These are phyloP conservation scores for Ellobius talpinus DNA, from an alignment of 2,113 vertebrate species.

Conservation along the genomic window DNA sequence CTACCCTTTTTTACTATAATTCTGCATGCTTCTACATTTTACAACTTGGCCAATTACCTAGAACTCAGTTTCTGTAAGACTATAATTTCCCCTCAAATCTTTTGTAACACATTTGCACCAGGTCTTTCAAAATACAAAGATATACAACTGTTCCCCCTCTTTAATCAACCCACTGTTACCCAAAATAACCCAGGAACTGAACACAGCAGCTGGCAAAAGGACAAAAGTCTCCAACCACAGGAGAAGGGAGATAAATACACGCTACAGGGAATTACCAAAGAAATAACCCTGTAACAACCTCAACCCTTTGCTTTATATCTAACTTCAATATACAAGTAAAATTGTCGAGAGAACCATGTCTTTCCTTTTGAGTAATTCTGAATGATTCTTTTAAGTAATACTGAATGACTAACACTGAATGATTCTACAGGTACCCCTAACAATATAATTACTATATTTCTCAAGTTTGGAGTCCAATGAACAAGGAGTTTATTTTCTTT, in stretches of 20 bases:
- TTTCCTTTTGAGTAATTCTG: conserved; percentile 54
- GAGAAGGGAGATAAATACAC: conserved; percentile 44
- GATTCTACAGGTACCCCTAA: conserved; percentile 43
- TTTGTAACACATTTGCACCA: conserved; percentile 43
- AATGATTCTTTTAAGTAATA: conserved; percentile 57
- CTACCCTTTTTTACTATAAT: conserved; percentile 44
- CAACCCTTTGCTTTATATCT: conserved; percentile 57
- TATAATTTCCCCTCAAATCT: background rate
- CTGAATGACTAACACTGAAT: background rate
- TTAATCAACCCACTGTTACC: conserved; percentile 60
- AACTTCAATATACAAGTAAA: conserved; percentile 36
- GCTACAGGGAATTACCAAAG: conserved; percentile 9
- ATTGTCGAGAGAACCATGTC: conserved; percentile 24
- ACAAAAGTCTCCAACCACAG: conserved; percentile 17
- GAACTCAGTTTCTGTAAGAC: conserved; percentile 52
- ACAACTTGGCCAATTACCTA: conserved; percentile 4
- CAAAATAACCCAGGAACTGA: conserved; percentile 76
- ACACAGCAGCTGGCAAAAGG: conserved; percentile 73
- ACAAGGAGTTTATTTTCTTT: conserved; percentile 54
- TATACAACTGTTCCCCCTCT: conserved; percentile 37
- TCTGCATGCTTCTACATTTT: conserved; percentile 63
- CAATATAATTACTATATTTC: conserved; percentile 38
- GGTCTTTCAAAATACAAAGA: conserved; percentile 56
- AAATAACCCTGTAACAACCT: background rate
- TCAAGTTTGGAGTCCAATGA: conserved; percentile 38